phyloP scores from a whole-genome alignment of 2,797 vertebrate genomes.

The Cryptoblepharus egeriae region DNA sequence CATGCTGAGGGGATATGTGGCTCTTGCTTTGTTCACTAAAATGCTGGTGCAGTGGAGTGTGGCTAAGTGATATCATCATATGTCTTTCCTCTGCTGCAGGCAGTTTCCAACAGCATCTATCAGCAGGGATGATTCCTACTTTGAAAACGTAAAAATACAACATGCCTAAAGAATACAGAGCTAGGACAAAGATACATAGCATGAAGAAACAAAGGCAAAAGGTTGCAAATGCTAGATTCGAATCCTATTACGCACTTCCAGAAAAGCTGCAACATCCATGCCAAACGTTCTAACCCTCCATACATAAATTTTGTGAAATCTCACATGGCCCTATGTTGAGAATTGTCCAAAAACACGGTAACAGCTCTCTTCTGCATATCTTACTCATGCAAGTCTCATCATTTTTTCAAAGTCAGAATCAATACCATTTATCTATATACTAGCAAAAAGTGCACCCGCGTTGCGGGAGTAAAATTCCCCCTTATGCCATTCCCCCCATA shows the following conservation, averaged over 20 bases:
- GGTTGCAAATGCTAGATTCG: neutral
- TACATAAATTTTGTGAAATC: neutral
- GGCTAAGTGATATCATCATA: constrained; percentile 36
- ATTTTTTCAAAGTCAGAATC: neutral
- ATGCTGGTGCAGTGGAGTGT: constrained; percentile 29
- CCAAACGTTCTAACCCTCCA: neutral
- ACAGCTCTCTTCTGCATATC: neutral
- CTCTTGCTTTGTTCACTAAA: constrained; percentile 42
- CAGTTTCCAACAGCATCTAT: constrained; percentile 37
- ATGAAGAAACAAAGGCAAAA: neutral
- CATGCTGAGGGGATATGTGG: constrained; percentile 34
- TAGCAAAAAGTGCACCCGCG: too few relatives aligned
- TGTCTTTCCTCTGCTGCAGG: neutral
- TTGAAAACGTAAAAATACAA: neutral
- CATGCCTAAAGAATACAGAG: constrained; percentile 12
- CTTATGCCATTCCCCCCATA: too few relatives aligned
- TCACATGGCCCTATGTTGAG: neutral
- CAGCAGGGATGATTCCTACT: constrained; percentile 36
- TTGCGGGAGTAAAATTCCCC: too few relatives aligned
- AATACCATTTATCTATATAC: too few relatives aligned
- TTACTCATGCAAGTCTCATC: neutral
- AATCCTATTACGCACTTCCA: neutral
- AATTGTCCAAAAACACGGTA: neutral
- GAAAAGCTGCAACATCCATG: neutral
- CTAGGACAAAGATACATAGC: neutral